Evolutionary conservation across 2,888 invertebrate genomes (phyloP).

Genomic region (Caprella mutica): DNA sequence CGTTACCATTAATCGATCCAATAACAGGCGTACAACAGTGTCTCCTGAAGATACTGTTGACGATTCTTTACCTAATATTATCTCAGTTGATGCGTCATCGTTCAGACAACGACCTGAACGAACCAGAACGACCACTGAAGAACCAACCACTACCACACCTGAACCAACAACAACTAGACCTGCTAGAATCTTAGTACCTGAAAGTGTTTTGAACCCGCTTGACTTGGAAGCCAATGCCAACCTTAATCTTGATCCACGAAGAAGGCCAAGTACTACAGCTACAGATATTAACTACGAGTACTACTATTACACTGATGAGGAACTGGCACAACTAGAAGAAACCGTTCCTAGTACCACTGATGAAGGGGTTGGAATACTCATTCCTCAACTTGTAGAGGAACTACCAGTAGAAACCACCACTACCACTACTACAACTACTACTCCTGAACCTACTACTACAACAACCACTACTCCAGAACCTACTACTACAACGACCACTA

Average conservation of each 20-base stretch:
- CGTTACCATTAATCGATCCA: conserved; percentile 14
- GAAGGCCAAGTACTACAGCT: background rate
- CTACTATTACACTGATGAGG: conserved; percentile 27
- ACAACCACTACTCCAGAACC: conserved; percentile 4
- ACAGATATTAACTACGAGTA: conserved; percentile 2
- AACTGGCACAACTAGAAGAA: conserved; percentile 1
- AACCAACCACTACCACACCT: background rate
- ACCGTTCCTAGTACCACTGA: background rate
- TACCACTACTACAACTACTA: conserved; percentile 12
- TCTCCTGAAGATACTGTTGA: background rate
- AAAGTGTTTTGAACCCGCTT: background rate
- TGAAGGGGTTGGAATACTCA: too few species aligned
- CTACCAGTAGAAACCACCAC: conserved; percentile 3
- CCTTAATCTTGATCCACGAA: conserved; percentile 1
- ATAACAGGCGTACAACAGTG: conserved; percentile 6
- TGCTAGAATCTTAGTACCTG: conserved; percentile 2
- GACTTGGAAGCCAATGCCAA: background rate
- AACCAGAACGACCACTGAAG: background rate
- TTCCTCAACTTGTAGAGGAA: conserved; percentile 5
- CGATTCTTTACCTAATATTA: background rate
- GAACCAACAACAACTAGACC: conserved; percentile 1
- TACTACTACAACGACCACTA: conserved; percentile 1
- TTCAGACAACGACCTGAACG: conserved; percentile 7
- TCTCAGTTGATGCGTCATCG: conserved; percentile 4
- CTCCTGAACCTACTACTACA: conserved; percentile 2